phyloP scores from a whole-genome alignment of 2,113 vertebrate genomes.

The Psettodes erumei region DNA sequence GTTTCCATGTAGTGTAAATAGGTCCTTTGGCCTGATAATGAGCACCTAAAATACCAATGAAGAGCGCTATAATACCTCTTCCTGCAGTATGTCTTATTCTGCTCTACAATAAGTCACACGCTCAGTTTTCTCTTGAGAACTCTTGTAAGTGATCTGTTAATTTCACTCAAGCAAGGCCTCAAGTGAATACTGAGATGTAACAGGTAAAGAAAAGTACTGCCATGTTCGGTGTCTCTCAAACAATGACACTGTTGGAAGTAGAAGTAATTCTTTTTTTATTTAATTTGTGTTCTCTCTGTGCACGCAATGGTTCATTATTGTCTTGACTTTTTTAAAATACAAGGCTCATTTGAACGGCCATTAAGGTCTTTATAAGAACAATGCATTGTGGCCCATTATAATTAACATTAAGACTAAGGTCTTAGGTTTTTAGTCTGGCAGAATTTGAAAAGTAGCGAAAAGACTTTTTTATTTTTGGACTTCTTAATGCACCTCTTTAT shows the following conservation, averaged over 20 bases:
- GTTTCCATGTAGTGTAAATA: background rate
- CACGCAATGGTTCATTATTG: background rate
- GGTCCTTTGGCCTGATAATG: constrained; percentile 6
- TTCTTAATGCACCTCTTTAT: background rate
- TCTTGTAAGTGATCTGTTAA: constrained; percentile 7
- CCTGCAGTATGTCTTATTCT: background rate
- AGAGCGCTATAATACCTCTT: background rate
- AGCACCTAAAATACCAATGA: background rate
- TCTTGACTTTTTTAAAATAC: background rate
- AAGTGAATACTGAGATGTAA: background rate
- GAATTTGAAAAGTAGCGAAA: background rate
- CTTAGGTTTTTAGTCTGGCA: background rate
- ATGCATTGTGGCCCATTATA: background rate
- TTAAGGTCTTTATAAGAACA: background rate
- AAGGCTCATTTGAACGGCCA: background rate
- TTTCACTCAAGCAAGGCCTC: background rate
- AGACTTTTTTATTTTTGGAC: background rate
- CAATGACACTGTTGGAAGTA: background rate
- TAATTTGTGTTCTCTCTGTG: background rate
- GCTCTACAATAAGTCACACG: background rate
- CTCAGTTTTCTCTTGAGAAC: constrained; percentile 5
- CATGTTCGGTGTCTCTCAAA: background rate
- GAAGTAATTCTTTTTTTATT: background rate
- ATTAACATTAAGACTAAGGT: background rate
- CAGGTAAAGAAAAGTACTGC: constrained; percentile 11